Percentiles rank a stretch among this genome's conserved stretches.
Conservation (phyloP, 2,888 invertebrate species). For the Acheta domesticus region DNA sequence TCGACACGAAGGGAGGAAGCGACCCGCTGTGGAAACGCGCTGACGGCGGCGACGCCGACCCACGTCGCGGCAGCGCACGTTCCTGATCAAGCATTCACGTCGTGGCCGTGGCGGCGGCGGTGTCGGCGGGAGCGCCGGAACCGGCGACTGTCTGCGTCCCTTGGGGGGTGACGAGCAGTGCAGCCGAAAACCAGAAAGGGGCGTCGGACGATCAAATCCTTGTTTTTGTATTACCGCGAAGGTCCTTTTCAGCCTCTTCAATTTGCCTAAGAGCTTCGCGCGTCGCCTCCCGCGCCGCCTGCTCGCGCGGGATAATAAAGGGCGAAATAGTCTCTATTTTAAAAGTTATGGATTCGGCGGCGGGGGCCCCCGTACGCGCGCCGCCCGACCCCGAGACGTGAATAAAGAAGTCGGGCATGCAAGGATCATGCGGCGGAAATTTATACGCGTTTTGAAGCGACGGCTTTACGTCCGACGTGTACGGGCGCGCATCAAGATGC, state of each 20-base stretch:
- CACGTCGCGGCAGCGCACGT: no score
- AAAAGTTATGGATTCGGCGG: not conserved
- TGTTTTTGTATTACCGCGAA: slow-evolving; percentile 4
- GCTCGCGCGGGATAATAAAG: not conserved
- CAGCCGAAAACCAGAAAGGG: not conserved
- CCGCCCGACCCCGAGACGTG: not conserved
- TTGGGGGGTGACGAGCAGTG: no score
- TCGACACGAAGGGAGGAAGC: no score
- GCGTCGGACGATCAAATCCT: not conserved
- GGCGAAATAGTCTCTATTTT: not conserved
- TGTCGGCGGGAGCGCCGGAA: no score
- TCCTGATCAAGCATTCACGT: no score
- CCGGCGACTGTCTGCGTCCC: no score
- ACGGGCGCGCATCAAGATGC: not conserved
- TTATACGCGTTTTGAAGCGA: not conserved
- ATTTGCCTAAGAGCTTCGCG: slow-evolving; percentile 1
- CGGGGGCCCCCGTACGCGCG: no score
- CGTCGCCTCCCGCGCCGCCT: not conserved
- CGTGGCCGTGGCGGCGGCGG: no score
- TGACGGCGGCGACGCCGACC: no score
- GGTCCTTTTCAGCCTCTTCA: slow-evolving; percentile 5
- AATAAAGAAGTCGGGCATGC: slow-evolving; percentile 3
- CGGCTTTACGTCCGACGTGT: not conserved
- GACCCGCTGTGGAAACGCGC: no score
- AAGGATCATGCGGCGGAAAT: not conserved